Base-by-base conservation (phyloP, 2,797 vertebrate species). In the Orestias chungarensis region DNA sequence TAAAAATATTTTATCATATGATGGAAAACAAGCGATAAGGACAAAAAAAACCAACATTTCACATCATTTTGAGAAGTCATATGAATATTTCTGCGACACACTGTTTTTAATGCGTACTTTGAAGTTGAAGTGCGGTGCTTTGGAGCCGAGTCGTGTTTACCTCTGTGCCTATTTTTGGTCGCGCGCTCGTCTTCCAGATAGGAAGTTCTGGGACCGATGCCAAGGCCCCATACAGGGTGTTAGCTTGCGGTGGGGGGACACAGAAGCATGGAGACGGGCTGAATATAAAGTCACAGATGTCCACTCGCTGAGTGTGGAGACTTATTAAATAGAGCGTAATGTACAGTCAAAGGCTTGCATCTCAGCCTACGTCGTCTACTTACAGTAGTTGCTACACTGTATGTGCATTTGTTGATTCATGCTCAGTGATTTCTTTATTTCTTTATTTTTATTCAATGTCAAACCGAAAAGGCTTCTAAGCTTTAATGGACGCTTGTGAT, bases 151-250 rank as follows among this genome's bases (percentile, higher is more conserved):
- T 65, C 27, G 55, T 18, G 35, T 44, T 44, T 27, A 12, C 38
- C 15, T 57, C 12, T 33, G 6, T 29, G 47, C 29, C 10, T 66
- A 47, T 66, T 33, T 62, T 33, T 23, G 43, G 38, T 57, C 23
- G 65, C 4, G 9, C n/a, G n/a, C n/a, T n/a, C n/a, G n/a, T n/a
- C n/a, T n/a, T n/a, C 75, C 10, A 38, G 71, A 86, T 70, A 52
- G 46, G 73, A 85, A 80, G 80, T 79, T 90, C 91, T 90, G 84
- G 88, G 90, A 83, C 14, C 66, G 2, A 0, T 35, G 83, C 91
- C 90, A 86, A 71, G n/a, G 61, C 57, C 52, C 61, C 75, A 66
- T 79, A 73, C 67, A 57, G 50, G 29, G 5, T 71, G 25, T 73
- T 38, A 29, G 68, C 77, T 74, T 43, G 66, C 57, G 43, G 23